These are phyloP conservation scores for Tolmerus cingulatus DNA, from an alignment of 2,888 invertebrate genomes.

Conservation along the genomic window DNA sequence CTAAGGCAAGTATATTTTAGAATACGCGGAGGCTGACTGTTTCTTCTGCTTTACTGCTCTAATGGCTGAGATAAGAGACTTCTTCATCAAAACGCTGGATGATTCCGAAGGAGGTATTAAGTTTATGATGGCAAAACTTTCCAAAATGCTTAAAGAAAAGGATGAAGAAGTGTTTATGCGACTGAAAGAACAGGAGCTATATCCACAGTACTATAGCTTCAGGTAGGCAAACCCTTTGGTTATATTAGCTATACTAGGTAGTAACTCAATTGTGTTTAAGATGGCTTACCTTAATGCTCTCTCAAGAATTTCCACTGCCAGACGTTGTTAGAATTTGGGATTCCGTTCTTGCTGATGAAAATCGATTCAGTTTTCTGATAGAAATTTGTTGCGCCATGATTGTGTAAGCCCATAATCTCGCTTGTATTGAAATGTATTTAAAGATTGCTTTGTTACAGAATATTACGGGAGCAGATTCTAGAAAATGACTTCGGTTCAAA, in stretches of 20 bases:
- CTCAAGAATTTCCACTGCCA: conserved; percentile 97
- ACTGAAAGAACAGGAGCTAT: conserved; percentile 83
- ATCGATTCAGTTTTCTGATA: conserved; percentile 89
- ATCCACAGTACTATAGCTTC: conserved; percentile 96
- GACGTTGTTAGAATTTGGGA: conserved; percentile 99
- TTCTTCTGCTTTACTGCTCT: conserved; percentile 98
- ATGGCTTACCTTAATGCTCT: conserved; percentile 93
- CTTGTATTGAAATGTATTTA: not conserved
- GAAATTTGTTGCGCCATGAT: conserved; percentile 98
- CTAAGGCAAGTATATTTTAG: conserved; percentile 62
- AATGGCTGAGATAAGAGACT: conserved; percentile 97
- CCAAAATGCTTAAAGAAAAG: conserved; percentile 76
- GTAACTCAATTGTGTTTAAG: conserved; percentile 65
- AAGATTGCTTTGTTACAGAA: conserved; percentile 65
- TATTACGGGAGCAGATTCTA: conserved; percentile 83
- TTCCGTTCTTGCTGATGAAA: conserved; percentile 88
- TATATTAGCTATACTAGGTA: not conserved
- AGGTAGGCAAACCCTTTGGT: conserved; percentile 65
- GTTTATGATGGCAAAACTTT: conserved; percentile 85
- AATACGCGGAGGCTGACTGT: conserved; percentile 94
- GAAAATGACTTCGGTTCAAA: conserved; percentile 91
- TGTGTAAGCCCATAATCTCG: conserved; percentile 72
- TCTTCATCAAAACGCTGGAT: conserved; percentile 95
- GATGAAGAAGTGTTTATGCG: conserved; percentile 81
- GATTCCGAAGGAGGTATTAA: conserved; percentile 92